These are phyloP conservation scores for Oreochromis tanganicae DNA, from an alignment of 2,113 vertebrate genomes.

Conservation along the genomic window DNA sequence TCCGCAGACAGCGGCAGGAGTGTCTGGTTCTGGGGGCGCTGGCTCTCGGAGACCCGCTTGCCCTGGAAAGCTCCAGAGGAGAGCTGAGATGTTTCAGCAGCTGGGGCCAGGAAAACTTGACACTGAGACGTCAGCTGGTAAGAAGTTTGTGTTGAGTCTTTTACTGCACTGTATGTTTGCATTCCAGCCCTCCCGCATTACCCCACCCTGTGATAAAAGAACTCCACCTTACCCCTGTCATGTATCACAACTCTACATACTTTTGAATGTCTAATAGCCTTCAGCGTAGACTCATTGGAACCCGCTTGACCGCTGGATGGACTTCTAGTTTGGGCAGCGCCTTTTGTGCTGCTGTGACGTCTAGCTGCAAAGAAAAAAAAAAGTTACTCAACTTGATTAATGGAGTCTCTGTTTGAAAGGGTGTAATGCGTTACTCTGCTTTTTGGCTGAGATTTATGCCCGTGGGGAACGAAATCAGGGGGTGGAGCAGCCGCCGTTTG, in stretches of 20 bases:
- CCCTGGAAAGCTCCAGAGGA: slow-evolving; percentile 33
- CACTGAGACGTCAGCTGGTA: slow-evolving; percentile 76
- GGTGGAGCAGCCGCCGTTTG: slow-evolving; percentile 57
- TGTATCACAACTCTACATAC: neutral
- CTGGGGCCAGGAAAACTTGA: slow-evolving; percentile 71
- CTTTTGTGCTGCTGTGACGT: slow-evolving; percentile 49
- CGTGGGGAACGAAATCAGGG: slow-evolving; percentile 56
- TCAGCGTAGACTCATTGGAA: neutral
- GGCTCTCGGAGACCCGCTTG: slow-evolving; percentile 52
- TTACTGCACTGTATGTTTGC: neutral
- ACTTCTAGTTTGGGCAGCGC: slow-evolving; percentile 14
- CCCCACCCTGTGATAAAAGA: neutral
- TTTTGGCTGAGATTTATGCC: slow-evolving; percentile 61
- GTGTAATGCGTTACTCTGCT: slow-evolving; percentile 14
- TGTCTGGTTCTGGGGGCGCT: slow-evolving; percentile 73
- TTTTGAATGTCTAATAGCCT: neutral
- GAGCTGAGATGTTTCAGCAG: slow-evolving; percentile 60
- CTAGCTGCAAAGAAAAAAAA: slow-evolving; percentile 19
- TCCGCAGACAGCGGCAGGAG: slow-evolving; percentile 73
- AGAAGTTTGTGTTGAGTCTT: slow-evolving; percentile 31
- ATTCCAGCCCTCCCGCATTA: neutral
- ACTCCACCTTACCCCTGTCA: neutral
- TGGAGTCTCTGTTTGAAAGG: slow-evolving; percentile 42
- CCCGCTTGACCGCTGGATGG: slow-evolving; percentile 33
- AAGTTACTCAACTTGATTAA: slow-evolving; percentile 66